phyloP scores from a whole-genome alignment of 2,888 invertebrate species.

The Leptopilina syphax region DNA sequence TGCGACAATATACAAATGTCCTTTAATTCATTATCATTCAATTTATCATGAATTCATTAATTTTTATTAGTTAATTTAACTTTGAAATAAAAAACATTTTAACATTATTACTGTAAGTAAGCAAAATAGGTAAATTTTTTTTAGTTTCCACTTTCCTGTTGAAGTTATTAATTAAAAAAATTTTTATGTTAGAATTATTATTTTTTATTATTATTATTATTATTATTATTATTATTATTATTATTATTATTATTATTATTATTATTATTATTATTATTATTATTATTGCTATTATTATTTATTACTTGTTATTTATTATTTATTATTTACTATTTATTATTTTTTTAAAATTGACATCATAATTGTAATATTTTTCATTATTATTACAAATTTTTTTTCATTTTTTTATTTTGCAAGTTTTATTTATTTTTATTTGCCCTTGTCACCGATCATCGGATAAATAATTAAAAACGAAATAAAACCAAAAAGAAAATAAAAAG shows the following conservation, averaged over 20 bases:
- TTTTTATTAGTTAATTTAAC: background rate
- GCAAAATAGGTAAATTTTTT: no score
- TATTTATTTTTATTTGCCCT: background rate
- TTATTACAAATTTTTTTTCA: no score
- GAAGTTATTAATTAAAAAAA: no score
- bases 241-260: background rate
- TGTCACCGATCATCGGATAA: background rate
- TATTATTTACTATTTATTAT: no score
- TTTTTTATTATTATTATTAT: no score
- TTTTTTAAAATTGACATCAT: no score
- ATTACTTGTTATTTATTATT: background rate
- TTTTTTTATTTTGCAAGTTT: background rate
- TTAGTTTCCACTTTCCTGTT: no score
- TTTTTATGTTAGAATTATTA: no score
- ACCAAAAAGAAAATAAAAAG: background rate
- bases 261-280: background rate
- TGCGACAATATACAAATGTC: slow-evolving; percentile 48
- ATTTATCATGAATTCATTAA: background rate
- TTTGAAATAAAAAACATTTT: background rate
- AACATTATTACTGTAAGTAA: no score
- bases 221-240: no score
- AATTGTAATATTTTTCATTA: no score
- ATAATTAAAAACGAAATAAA: background rate
- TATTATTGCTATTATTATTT: background rate
- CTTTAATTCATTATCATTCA: background rate